A percentile compares a stretch with the other conserved stretches of the same genome.
These are phyloP conservation scores for Poicephalus gulielmi DNA, from an alignment of 2,113 vertebrate species.

Conservation along the genomic window DNA sequence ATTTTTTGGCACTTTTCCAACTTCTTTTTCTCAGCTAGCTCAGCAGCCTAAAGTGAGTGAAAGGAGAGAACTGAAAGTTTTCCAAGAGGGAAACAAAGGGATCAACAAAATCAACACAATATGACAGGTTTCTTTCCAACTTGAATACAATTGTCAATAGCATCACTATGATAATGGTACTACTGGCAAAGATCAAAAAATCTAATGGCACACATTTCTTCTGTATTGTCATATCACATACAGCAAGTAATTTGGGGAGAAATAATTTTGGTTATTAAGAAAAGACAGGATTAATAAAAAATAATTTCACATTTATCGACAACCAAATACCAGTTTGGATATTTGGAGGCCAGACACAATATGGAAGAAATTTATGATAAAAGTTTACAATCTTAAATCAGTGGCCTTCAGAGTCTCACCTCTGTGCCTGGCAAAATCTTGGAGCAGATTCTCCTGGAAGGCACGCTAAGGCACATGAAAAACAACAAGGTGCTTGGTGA, in stretches of 20 bases:
- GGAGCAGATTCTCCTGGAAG: no score
- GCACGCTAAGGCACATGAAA: no score
- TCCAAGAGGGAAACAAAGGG: not conserved
- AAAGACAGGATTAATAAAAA: not conserved
- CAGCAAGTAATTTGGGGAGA: not conserved
- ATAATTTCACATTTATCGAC: not conserved
- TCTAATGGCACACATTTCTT: not conserved
- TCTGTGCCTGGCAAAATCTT: no score
- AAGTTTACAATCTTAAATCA: not conserved
- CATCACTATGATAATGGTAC: not conserved
- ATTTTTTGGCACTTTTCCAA: conserved; percentile 60
- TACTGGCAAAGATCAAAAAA: not conserved
- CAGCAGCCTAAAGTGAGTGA: conserved; percentile 60
- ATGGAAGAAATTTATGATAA: not conserved
- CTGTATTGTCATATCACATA: not conserved
- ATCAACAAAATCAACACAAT: not conserved
- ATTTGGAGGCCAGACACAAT: not conserved
- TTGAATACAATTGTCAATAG: not conserved
- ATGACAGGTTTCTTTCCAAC: not conserved
- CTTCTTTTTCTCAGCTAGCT: conserved; percentile 66
- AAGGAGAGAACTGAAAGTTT: not conserved
- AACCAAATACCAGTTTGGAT: not conserved
- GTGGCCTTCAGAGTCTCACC: not conserved
- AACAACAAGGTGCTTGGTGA: no score
- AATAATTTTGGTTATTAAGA: not conserved